Evolutionary conservation across 2,113 vertebrate species (phyloP).

Genomic region (Neotoma lepida): DNA sequence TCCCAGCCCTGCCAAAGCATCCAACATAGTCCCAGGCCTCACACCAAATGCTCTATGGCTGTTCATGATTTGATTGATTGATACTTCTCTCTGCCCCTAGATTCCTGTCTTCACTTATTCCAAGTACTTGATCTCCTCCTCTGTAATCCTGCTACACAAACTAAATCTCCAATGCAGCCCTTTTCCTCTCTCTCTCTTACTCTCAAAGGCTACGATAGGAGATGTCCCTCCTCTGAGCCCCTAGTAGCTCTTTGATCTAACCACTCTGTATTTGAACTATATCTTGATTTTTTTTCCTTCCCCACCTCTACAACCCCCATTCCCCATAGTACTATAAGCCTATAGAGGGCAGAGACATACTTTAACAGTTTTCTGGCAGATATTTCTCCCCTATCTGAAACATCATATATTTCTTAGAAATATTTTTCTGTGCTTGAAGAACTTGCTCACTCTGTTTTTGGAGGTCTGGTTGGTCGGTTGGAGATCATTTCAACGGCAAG

Average conservation of each 20-base stretch:
- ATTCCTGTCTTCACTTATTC: neutral
- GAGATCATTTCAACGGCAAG: slow-evolving; percentile 53
- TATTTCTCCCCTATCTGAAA: neutral
- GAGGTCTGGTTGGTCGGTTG: slow-evolving; percentile 4
- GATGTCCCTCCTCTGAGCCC: neutral
- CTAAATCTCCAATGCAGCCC: neutral
- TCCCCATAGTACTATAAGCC: neutral
- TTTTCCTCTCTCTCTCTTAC: neutral
- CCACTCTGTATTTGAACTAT: neutral
- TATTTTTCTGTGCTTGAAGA: slow-evolving; percentile 58
- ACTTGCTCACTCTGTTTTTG: slow-evolving; percentile 47
- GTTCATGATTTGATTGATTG: neutral
- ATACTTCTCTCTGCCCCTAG: neutral
- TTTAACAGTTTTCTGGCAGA: neutral
- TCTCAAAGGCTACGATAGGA: neutral
- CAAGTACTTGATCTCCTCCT: neutral
- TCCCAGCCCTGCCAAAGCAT: neutral
- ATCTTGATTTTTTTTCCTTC: slow-evolving; percentile 36
- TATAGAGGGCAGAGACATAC: neutral
- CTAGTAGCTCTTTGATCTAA: neutral
- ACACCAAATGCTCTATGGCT: neutral
- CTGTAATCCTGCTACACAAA: neutral
- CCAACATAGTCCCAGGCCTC: neutral
- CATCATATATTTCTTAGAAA: slow-evolving; percentile 55
- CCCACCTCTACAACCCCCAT: neutral